phyloP scores from a whole-genome alignment of 1,140 invertebrate genomes.

The Magallana ariakensis region DNA sequence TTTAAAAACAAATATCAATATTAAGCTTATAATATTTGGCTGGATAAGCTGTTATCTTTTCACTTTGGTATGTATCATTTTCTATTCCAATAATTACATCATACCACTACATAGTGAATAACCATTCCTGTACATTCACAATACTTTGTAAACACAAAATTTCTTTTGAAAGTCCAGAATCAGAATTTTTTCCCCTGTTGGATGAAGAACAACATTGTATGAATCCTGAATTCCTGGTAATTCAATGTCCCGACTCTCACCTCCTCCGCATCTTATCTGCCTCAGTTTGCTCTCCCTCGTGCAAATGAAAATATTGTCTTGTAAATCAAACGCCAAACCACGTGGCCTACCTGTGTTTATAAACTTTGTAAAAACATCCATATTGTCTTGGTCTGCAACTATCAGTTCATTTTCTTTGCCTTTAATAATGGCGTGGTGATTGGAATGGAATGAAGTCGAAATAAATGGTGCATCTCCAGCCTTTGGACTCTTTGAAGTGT shows the following conservation, averaged over 20 bases:
- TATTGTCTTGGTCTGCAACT: not conserved
- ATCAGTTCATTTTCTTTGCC: not conserved
- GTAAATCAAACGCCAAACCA: not conserved
- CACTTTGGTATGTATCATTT: no score
- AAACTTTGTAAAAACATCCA: not conserved
- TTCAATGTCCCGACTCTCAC: not conserved
- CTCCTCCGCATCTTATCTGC: not conserved
- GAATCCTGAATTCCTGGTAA: not conserved
- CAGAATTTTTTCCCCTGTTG: not conserved
- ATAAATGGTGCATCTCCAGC: not conserved
- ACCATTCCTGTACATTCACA: not conserved
- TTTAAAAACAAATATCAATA: no score
- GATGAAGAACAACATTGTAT: not conserved
- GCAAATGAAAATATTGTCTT: not conserved
- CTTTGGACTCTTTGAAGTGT: not conserved
- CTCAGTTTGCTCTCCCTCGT: not conserved
- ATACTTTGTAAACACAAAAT: not conserved
- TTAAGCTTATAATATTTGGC: no score
- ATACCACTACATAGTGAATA: no score
- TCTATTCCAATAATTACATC: no score
- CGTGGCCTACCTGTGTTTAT: not conserved
- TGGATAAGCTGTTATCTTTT: no score
- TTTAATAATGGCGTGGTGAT: not conserved
- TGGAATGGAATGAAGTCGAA: not conserved
- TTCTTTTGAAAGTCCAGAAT: not conserved